A percentile compares a stretch with the other conserved stretches of the same genome.
Evolutionary conservation across 2,113 vertebrate species (phyloP).

Genomic region (Sebastes schlegelii): DNA sequence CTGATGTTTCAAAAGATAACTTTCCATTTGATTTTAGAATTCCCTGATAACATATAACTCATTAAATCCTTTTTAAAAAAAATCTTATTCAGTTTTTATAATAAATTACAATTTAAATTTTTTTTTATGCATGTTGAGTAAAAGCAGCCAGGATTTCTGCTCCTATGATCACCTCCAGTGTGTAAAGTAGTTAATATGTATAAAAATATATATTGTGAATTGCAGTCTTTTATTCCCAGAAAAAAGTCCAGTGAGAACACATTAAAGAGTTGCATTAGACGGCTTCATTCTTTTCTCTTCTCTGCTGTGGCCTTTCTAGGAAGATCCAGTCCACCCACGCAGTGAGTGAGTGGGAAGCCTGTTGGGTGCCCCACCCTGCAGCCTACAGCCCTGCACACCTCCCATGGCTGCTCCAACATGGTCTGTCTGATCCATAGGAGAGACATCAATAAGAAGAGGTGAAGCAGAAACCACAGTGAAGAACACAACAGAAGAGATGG

Average conservation of each 20-base stretch:
- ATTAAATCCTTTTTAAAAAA: too few species aligned
- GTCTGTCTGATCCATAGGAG: conserved; percentile 67
- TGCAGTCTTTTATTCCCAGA: conserved; percentile 15
- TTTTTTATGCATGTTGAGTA: not conserved
- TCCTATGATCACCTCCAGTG: not conserved
- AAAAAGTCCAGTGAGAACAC: conserved; percentile 74
- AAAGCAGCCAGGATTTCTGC: not conserved
- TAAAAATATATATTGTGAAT: not conserved
- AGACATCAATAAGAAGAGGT: conserved; percentile 77
- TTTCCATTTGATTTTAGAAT: not conserved
- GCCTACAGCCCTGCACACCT: conserved; percentile 54
- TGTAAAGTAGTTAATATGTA: not conserved
- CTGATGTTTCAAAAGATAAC: not conserved
- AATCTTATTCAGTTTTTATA: not conserved
- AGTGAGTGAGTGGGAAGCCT: conserved; percentile 68
- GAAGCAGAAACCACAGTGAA: conserved; percentile 77
- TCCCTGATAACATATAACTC: not conserved
- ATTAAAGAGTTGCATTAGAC: conserved; percentile 75
- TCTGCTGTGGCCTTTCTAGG: conserved; percentile 33
- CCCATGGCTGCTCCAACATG: conserved; percentile 62
- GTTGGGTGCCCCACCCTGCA: conserved; percentile 65
- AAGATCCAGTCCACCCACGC: conserved; percentile 47
- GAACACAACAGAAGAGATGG: conserved; percentile 67
- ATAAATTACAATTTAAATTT: not conserved
- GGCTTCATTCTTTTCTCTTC: conserved; percentile 5